These are phyloP conservation scores for Carpatolechia fugitivella DNA, from an alignment of 2,888 invertebrate species.

Conservation along the genomic window DNA sequence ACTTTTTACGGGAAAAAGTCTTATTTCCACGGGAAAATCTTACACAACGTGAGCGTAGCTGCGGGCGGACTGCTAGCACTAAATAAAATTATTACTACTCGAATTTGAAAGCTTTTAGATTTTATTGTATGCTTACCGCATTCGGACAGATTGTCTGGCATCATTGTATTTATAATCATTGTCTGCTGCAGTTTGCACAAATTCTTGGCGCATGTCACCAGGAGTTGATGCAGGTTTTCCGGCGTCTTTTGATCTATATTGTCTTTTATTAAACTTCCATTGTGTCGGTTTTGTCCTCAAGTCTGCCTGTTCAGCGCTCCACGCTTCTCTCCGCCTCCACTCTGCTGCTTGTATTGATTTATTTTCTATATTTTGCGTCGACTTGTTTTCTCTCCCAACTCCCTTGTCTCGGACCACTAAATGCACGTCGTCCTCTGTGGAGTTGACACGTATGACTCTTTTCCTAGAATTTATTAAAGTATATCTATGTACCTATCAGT, in stretches of 20 bases:
- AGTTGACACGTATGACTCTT: slow-evolving; percentile 86
- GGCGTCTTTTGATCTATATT: slow-evolving; percentile 73
- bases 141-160: slow-evolving; percentile 61
- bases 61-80: too few relatives aligned
- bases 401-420: slow-evolving; percentile 86
- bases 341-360: slow-evolving; percentile 87
- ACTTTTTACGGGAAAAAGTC: too few relatives aligned
- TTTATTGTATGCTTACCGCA: slow-evolving; percentile 46
- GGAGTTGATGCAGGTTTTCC: slow-evolving; percentile 72
- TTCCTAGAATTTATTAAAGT: slow-evolving; percentile 83
- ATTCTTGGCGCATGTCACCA: slow-evolving; percentile 70
- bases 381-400: slow-evolving; percentile 86
- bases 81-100: too few relatives aligned
- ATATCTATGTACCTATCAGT: slow-evolving; percentile 75
- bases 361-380: slow-evolving; percentile 85
- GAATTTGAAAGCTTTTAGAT: too few relatives aligned
- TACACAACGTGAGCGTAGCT: too few relatives aligned
- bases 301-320: slow-evolving; percentile 89
- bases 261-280: slow-evolving; percentile 87
- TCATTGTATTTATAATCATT: slow-evolving; percentile 71
- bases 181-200: slow-evolving; percentile 66
- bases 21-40: too few relatives aligned
- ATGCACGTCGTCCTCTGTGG: slow-evolving; percentile 86
- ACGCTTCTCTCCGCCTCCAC: slow-evolving; percentile 90
- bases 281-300: slow-evolving; percentile 83